phyloP scores from a whole-genome alignment of 2,797 vertebrate genomes.

The Ispidina lecontei region DNA sequence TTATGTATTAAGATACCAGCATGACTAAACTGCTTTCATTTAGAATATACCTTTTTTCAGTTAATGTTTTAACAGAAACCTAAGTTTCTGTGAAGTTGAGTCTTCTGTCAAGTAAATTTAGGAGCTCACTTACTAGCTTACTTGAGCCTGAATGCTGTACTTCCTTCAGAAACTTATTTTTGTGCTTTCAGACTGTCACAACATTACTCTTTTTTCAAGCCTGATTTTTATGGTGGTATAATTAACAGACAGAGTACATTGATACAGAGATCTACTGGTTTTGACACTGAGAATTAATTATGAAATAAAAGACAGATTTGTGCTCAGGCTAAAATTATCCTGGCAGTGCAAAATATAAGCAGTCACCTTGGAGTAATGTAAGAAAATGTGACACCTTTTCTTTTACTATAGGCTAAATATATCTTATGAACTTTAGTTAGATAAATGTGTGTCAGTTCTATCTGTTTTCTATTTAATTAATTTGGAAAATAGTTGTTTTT shows the following conservation, averaged over 20 bases:
- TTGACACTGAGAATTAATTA: constrained; percentile 82
- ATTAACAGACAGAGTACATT: constrained; percentile 73
- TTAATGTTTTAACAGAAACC: neutral
- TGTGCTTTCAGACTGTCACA: constrained; percentile 17
- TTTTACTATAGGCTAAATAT: constrained; percentile 69
- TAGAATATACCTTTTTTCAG: neutral
- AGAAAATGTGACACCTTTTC: constrained; percentile 75
- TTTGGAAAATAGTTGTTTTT: constrained; percentile 69
- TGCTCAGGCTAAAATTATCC: constrained; percentile 78
- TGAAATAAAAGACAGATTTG: constrained; percentile 80
- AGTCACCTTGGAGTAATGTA: constrained; percentile 79
- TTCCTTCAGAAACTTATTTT: neutral
- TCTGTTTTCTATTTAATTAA: constrained; percentile 72
- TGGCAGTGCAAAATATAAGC: constrained; percentile 74
- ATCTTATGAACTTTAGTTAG: constrained; percentile 71
- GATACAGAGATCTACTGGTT: constrained; percentile 70
- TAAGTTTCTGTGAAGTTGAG: neutral
- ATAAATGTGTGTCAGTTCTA: constrained; percentile 63
- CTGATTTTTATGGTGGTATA: constrained; percentile 54
- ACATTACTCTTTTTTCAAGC: constrained; percentile 20
- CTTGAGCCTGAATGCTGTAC: neutral
- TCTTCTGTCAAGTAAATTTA: neutral
- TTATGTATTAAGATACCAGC: neutral
- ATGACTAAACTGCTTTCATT: neutral
- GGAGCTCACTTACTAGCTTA: neutral